A percentile compares a stretch with the other conserved stretches of the same genome.
These are phyloP conservation scores for Botrylloides violaceus DNA, from an alignment of 23 tunicate genomes.

Conservation along the genomic window DNA sequence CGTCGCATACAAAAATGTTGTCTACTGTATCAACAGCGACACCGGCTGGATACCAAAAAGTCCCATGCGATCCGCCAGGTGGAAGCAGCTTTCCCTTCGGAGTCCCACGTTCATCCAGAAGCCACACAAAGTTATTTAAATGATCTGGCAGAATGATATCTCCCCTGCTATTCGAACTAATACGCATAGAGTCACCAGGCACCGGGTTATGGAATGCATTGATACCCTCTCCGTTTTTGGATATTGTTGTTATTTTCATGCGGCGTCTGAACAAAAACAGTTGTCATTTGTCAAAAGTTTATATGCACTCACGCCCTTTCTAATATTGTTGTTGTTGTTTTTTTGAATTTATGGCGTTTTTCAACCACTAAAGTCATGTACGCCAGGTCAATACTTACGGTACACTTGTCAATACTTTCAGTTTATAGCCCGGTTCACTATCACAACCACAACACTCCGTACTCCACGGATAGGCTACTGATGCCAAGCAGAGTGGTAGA, in stretches of 20 bases:
- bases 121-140: constrained; percentile 26
- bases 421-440: too few relatives aligned
- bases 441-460: too few relatives aligned
- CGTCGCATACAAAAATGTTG: constrained; percentile 56
- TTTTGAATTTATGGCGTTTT: too few relatives aligned
- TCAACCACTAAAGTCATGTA: too few relatives aligned
- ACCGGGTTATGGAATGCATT: constrained; percentile 27
- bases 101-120: constrained; percentile 34
- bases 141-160: constrained; percentile 56
- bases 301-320: too few relatives aligned
- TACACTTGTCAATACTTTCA: too few relatives aligned
- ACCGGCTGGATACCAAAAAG: constrained; percentile 53
- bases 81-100: constrained; percentile 24
- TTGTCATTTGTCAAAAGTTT: too few relatives aligned
- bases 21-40: constrained; percentile 61
- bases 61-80: constrained; percentile 14
- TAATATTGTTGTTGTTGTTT: too few relatives aligned
- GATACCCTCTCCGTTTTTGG: constrained; percentile 29
- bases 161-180: constrained; percentile 37
- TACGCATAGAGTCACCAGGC: constrained; percentile 32
- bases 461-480: too few relatives aligned
- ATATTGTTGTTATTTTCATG: constrained; percentile 26
- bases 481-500: too few relatives aligned
- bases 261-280: constrained; percentile 41
- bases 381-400: too few relatives aligned